A percentile compares a stretch with the other conserved stretches of the same genome.
phyloP scores from a whole-genome alignment of 2,113 vertebrate species.

The Anas platyrhynchos region DNA sequence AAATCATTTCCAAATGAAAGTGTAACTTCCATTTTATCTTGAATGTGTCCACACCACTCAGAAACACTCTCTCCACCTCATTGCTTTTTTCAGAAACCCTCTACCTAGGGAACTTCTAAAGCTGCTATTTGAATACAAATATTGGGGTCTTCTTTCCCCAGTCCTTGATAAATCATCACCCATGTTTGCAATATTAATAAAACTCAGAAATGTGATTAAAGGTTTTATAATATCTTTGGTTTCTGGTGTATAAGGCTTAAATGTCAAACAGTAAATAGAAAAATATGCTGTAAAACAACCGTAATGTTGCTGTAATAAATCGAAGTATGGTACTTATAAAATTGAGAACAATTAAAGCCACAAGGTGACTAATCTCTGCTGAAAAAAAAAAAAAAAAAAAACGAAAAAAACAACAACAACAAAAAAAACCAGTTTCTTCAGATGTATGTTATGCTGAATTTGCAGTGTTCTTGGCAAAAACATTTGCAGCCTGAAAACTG shows the following conservation, averaged over 20 bases:
- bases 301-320: not conserved
- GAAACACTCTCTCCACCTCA: not conserved
- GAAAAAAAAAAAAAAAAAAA: not conserved
- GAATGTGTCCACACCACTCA: not conserved
- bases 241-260: not conserved
- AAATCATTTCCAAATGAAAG: not conserved
- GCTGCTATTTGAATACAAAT: not conserved
- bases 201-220: not conserved
- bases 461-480: not conserved
- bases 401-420: too few species aligned
- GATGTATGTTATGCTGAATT: not conserved
- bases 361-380: not conserved
- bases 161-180: not conserved
- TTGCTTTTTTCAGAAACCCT: not conserved
- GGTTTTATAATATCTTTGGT: not conserved
- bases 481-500: not conserved
- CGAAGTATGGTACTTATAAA: not conserved
- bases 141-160: not conserved
- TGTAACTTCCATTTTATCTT: not conserved
- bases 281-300: not conserved
- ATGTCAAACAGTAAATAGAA: not conserved
- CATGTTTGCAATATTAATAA: not conserved
- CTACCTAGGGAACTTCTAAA: not conserved
- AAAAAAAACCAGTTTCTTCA: not conserved
- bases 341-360: not conserved